Evolutionary conservation across 2,113 vertebrate species (phyloP).

Genomic region (Stercorarius parasiticus): DNA sequence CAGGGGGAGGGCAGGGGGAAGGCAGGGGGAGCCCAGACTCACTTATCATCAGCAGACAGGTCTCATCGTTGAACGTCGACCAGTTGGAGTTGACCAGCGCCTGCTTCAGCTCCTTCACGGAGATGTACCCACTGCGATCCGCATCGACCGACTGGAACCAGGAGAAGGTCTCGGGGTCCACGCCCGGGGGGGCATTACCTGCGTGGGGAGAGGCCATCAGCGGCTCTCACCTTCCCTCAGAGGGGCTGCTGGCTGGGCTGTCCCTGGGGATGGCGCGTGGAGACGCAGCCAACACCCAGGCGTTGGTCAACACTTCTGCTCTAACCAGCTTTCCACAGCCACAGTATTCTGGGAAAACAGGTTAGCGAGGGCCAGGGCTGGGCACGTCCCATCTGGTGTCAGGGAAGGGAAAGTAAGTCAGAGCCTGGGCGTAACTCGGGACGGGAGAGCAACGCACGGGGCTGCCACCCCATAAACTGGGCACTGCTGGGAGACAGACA

Average conservation of each 20-base stretch:
- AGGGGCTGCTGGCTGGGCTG: not conserved
- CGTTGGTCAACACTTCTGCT: not conserved
- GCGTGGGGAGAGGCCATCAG: not conserved
- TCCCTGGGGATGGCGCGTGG: not conserved
- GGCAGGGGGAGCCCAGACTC: conserved; percentile 57
- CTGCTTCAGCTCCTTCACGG: conserved; percentile 89
- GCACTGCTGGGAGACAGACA: not conserved
- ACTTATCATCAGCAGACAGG: conserved; percentile 96
- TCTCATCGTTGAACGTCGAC: conserved; percentile 91
- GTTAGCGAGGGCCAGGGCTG: not conserved
- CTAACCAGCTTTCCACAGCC: not conserved
- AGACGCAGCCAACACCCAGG: not conserved
- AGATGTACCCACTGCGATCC: conserved; percentile 90
- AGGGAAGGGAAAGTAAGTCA: not conserved
- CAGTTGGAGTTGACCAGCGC: conserved; percentile 95
- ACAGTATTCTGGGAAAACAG: fast-evolving
- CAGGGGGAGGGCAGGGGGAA: not conserved
- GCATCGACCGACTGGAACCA: conserved; percentile 92
- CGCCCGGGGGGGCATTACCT: conserved; percentile 81
- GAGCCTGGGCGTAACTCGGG: not conserved
- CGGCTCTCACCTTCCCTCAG: fast-evolving
- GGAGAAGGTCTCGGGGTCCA: conserved; percentile 88
- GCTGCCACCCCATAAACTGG: not conserved
- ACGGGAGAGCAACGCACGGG: not conserved
- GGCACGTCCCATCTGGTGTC: not conserved